Base-by-base conservation (phyloP, 2,797 vertebrate genomes). In the Bryconaethiops microstoma region DNA sequence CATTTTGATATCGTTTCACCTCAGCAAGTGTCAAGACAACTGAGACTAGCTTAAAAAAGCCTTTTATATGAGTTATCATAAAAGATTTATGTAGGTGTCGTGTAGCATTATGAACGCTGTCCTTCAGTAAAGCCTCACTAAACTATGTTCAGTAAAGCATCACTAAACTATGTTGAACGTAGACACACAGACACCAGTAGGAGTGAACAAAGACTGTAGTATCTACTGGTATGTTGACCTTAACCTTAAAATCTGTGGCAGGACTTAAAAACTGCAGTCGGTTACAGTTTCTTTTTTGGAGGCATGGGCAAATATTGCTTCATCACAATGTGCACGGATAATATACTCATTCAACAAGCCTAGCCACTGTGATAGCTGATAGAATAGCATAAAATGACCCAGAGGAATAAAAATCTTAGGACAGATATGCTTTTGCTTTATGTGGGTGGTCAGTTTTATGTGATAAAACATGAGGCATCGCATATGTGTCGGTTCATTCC, bases 251-350 rank as follows among this genome's bases (percentile, higher is more conserved):
- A 55, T 73, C 10, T 73, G 39, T 73, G 29, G 17, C 25, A 57
- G 12, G 71, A 40, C 70, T 19, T 73, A 25, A 73, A 39, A n/a
- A 55, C 19, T n/a, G 17, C 52, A 19, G 52, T 21, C 25, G 40
- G 17, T 59, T 21, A 35, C 25, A 71, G 25, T 52, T 71, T 71
- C 69, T 4, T 35, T 16, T 39, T 12, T 72, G 52, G 19, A 72
- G 29, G 19, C 40, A 73, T 59, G 71, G 17, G 52, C 16, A 73
- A 73, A 73, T 57, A 55, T 55, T 54, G 70, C 70, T 55, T 48
- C 70, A 73, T 29, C 69, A 54, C 23, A 72, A 54, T 73, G 48
- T 55, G 35, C 29, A 55, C 21, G 7, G 29, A 19, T 35, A 19
- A 72, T 55, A n/a, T 13, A 21, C 19, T 59, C 21, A 40, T 39